phyloP scores from a whole-genome alignment of 2,888 invertebrate genomes.

The Drosophila hamatofila region DNA sequence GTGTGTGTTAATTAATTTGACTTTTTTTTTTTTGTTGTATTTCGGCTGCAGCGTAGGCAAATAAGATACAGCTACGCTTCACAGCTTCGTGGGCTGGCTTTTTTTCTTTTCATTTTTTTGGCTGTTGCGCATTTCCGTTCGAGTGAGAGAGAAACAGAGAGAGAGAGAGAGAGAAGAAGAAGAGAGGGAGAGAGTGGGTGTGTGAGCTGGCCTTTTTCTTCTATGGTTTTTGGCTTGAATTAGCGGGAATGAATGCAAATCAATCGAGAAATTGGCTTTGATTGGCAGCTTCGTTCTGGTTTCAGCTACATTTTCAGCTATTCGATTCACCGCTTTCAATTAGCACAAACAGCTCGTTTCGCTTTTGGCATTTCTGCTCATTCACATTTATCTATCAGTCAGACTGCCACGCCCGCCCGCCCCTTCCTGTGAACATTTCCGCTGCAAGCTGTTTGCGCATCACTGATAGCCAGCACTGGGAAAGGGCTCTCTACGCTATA shows the following conservation, averaged over 20 bases:
- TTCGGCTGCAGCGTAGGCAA: conserved; percentile 69
- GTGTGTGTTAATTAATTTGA: conserved; percentile 73
- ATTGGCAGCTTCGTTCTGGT: conserved; percentile 44
- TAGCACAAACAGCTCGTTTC: conserved; percentile 37
- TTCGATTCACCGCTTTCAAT: conserved; percentile 51
- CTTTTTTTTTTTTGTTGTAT: conserved; percentile 10
- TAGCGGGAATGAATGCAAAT: conserved; percentile 47
- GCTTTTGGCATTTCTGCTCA: conserved; percentile 71
- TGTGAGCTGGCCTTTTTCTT: conserved; percentile 1
- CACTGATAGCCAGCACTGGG: neutral
- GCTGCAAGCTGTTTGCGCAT: neutral
- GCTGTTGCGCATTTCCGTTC: conserved; percentile 64
- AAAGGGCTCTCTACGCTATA: neutral
- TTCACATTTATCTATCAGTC: conserved; percentile 64
- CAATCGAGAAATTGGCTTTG: conserved; percentile 42
- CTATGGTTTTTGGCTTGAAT: neutral
- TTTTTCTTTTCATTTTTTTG: conserved; percentile 23
- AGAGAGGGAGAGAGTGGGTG: neutral
- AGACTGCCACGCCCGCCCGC: neutral
- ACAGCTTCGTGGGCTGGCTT: conserved; percentile 64
- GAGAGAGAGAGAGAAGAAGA: neutral
- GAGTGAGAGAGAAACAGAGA: conserved; percentile 11
- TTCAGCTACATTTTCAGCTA: conserved; percentile 34
- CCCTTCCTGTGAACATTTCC: neutral
- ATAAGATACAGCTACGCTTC: conserved; percentile 74